These are phyloP conservation scores for Passerculus sandwichensis DNA, from an alignment of 2,797 vertebrate genomes.

Conservation along the genomic window DNA sequence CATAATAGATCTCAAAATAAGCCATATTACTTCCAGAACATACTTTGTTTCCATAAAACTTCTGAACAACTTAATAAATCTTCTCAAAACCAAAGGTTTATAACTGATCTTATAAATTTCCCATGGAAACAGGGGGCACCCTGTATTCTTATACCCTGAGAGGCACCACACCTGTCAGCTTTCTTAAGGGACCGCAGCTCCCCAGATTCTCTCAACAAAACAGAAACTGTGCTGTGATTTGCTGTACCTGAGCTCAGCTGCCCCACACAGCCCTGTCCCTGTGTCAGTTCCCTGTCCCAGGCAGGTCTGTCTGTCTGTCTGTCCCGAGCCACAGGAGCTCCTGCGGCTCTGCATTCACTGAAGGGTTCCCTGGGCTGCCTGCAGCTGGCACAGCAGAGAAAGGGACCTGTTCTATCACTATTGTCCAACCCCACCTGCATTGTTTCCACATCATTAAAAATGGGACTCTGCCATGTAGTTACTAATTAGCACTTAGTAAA, in stretches of 20 bases:
- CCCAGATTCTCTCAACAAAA: background rate
- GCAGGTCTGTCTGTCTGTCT: background rate
- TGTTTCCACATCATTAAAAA: background rate
- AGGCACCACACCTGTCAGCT: background rate
- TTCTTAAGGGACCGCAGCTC: background rate
- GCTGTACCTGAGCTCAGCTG: background rate
- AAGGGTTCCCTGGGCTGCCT: background rate
- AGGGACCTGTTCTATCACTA: background rate
- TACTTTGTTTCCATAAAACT: background rate
- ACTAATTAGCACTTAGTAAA: slow-evolving; percentile 26
- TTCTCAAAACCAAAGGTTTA: background rate
- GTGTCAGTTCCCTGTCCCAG: background rate
- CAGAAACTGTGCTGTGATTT: background rate
- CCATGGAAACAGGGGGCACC: background rate
- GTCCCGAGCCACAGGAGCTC: background rate
- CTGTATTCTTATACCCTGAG: background rate
- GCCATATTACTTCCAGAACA: background rate
- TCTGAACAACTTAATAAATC: background rate
- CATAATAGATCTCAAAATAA: slow-evolving; percentile 16
- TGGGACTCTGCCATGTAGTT: background rate
- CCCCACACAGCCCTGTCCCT: background rate
- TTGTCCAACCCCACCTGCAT: background rate
- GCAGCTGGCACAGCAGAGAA: background rate
- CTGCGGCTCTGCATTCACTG: background rate
- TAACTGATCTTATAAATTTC: background rate